A percentile compares a stretch with the other conserved stretches of the same genome.
Conservation (phyloP, 2,113 vertebrate species). For the Cephalophus harveyi region DNA sequence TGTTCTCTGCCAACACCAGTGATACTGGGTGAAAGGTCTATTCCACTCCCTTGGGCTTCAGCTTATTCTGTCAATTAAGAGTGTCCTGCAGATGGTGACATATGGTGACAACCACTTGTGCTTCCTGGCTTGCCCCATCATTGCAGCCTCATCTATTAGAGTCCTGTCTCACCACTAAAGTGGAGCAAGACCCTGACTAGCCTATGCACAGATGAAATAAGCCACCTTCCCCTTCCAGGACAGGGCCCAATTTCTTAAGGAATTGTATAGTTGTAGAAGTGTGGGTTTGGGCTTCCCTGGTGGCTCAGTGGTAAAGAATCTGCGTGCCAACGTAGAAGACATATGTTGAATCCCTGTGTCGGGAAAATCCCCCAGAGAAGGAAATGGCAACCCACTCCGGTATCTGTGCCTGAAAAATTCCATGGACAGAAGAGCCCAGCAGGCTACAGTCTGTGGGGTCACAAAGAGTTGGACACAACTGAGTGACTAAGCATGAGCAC, state of each 20-base stretch:
- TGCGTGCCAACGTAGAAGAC: neutral
- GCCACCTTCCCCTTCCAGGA: neutral
- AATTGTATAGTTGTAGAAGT: neutral
- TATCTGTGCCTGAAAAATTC: neutral
- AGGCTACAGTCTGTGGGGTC: neutral
- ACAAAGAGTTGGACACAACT: neutral
- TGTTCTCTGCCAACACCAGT: neutral
- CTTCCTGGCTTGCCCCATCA: neutral
- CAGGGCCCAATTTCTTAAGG: neutral
- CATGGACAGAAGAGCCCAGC: neutral
- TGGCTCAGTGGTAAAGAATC: neutral
- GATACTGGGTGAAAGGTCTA: neutral
- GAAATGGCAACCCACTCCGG: neutral
- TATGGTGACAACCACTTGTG: neutral
- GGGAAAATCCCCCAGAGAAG: neutral
- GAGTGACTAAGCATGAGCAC: neutral
- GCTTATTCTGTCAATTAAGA: neutral
- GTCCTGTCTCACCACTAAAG: neutral
- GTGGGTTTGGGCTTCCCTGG: neutral
- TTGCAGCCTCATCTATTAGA: neutral
- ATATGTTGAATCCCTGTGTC: neutral
- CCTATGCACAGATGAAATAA: neutral
- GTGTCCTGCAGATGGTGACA: neutral
- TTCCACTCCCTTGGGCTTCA: neutral
- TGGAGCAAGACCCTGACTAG: neutral